These are phyloP conservation scores for Selenia dentaria DNA, from an alignment of 2,888 invertebrate genomes.

Conservation along the genomic window DNA sequence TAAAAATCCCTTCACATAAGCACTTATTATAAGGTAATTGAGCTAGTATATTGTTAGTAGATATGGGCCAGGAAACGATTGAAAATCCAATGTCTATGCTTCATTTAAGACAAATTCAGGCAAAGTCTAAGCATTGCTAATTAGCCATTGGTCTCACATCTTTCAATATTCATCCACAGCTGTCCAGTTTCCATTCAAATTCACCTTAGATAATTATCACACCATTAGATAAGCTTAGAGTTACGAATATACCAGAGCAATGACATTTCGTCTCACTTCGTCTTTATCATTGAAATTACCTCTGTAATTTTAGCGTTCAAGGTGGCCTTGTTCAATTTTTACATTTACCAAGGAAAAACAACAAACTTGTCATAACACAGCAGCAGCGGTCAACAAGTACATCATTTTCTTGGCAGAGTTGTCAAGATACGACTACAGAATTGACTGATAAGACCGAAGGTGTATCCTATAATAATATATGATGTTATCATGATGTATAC, in stretches of 20 bases:
- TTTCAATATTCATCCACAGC: slow-evolving; percentile 4
- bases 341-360: slow-evolving; percentile 20
- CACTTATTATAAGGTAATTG: too few species aligned
- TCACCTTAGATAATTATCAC: slow-evolving; percentile 7
- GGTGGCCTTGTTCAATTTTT: slow-evolving; percentile 18
- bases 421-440: slow-evolving; percentile 17
- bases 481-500: too few species aligned
- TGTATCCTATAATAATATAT: slow-evolving; percentile 9
- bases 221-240: slow-evolving; percentile 10
- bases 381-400: slow-evolving; percentile 22
- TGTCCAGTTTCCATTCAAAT: slow-evolving; percentile 6
- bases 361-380: slow-evolving; percentile 16
- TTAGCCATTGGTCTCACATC: not conserved
- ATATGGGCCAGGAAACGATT: too few species aligned
- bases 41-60: too few species aligned
- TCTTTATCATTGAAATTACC: slow-evolving; percentile 11
- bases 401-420: slow-evolving; percentile 25
- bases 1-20: too few species aligned
- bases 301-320: slow-evolving; percentile 20
- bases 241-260: slow-evolving; percentile 16
- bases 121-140: not conserved
- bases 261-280: slow-evolving; percentile 14
- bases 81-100: too few species aligned
- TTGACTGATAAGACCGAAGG: slow-evolving; percentile 21
- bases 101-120: slow-evolving; percentile 4